Conservation (phyloP, 2,797 vertebrate species). For the Schizopygopsis malacanthus region DNA sequence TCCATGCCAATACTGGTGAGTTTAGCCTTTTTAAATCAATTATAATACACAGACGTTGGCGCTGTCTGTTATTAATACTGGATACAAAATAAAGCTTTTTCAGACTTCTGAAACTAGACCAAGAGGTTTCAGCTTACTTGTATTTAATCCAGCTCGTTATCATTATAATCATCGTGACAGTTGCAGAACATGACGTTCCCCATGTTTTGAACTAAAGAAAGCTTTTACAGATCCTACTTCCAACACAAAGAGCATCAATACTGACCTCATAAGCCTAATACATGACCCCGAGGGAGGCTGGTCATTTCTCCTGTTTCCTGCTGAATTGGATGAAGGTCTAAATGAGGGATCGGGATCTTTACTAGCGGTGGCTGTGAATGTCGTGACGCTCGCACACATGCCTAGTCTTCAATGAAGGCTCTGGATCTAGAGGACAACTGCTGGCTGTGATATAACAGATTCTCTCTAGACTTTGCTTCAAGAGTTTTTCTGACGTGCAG, state of each 20-base stretch:
- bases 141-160: constrained; percentile 38
- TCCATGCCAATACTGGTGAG: not conserved
- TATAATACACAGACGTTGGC: not conserved
- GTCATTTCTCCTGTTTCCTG: constrained; percentile 49
- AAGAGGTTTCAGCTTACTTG: not conserved
- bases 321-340: constrained; percentile 49
- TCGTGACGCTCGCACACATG: constrained; percentile 39
- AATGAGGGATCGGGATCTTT: constrained; percentile 40
- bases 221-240: constrained; percentile 41
- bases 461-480: constrained; percentile 36
- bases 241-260: constrained; percentile 56
- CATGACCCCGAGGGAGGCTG: constrained; percentile 43
- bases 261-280: constrained; percentile 25
- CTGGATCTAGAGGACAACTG: constrained; percentile 48
- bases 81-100: constrained; percentile 12
- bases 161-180: constrained; percentile 43
- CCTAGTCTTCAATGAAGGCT: constrained; percentile 53
- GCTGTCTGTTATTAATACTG: not conserved
- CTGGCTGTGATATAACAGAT: constrained; percentile 52
- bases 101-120: constrained; percentile 17
- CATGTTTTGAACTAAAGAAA: constrained; percentile 39
- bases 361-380: constrained; percentile 33
- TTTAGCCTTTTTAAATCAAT: not conserved
- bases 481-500: not conserved
- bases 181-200: constrained; percentile 39